Evolutionary conservation across 2,113 vertebrate genomes (phyloP).

Genomic region (Dromas ardeola): DNA sequence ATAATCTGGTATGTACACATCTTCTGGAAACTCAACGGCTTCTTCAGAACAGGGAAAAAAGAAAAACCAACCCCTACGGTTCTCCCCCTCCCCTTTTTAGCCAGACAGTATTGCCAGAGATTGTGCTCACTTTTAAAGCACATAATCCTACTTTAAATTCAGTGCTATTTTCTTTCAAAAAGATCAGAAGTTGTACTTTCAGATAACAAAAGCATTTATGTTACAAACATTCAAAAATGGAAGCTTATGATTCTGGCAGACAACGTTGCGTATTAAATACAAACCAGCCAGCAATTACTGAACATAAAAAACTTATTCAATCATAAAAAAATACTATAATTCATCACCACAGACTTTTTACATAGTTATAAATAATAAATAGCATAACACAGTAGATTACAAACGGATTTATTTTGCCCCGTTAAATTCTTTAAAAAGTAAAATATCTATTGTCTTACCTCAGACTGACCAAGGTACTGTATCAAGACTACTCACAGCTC

Average conservation of each 20-base stretch:
- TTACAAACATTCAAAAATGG: slow-evolving; percentile 72
- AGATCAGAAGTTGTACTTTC: slow-evolving; percentile 67
- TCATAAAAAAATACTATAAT: slow-evolving; percentile 79
- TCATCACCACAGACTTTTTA: slow-evolving; percentile 73
- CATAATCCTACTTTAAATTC: slow-evolving; percentile 57
- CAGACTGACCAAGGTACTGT: slow-evolving; percentile 29
- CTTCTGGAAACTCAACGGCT: slow-evolving; percentile 31
- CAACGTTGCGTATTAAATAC: slow-evolving; percentile 68
- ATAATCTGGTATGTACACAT: slow-evolving; percentile 38
- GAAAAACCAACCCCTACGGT: neutral
- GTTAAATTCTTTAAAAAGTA: slow-evolving; percentile 54
- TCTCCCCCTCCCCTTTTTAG: slow-evolving; percentile 39
- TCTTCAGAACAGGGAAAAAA: slow-evolving; percentile 19
- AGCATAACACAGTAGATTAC: slow-evolving; percentile 74
- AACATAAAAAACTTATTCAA: slow-evolving; percentile 72
- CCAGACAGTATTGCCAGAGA: slow-evolving; percentile 43
- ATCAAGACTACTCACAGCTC: slow-evolving; percentile 34
- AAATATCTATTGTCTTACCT: slow-evolving; percentile 43
- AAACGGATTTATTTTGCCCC: slow-evolving; percentile 64
- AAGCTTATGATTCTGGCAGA: slow-evolving; percentile 70
- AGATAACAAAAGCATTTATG: slow-evolving; percentile 69
- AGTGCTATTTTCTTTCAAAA: slow-evolving; percentile 73
- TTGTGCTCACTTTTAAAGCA: slow-evolving; percentile 49
- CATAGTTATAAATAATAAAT: slow-evolving; percentile 78
- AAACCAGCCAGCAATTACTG: slow-evolving; percentile 63